Percentiles rank a stretch among this genome's conserved stretches.
These are phyloP conservation scores for Plebejus argus DNA, from an alignment of 2,888 invertebrate genomes.

Conservation along the genomic window DNA sequence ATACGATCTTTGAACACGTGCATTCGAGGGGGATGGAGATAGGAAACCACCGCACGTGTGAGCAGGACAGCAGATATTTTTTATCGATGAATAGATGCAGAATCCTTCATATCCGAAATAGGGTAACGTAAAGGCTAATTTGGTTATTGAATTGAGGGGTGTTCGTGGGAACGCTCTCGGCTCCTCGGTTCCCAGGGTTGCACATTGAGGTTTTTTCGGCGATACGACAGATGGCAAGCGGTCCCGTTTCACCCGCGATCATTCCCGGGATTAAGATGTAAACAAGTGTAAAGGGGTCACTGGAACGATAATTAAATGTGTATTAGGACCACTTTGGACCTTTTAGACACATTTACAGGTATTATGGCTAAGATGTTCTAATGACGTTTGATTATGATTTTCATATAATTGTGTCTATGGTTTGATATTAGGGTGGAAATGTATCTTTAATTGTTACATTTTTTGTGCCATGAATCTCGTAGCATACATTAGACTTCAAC, in stretches of 20 bases:
- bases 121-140: slow-evolving; percentile 82
- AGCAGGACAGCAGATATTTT: slow-evolving; percentile 68
- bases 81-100: slow-evolving; percentile 79
- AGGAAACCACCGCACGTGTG: slow-evolving; percentile 48
- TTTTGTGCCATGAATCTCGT: neutral
- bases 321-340: slow-evolving; percentile 74
- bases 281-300: slow-evolving; percentile 81
- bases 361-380: slow-evolving; percentile 56
- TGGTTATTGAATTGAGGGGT: slow-evolving; percentile 82
- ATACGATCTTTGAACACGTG: slow-evolving; percentile 79
- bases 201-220: slow-evolving; percentile 78
- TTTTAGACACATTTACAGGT: slow-evolving; percentile 53
- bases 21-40: slow-evolving; percentile 77
- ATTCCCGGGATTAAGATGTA: slow-evolving; percentile 73
- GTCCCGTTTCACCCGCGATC: slow-evolving; percentile 74
- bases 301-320: slow-evolving; percentile 78
- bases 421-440: neutral
- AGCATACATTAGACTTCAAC: slow-evolving; percentile 6
- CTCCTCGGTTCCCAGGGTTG: slow-evolving; percentile 84
- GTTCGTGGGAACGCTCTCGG: slow-evolving; percentile 85
- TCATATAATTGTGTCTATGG: neutral
- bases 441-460: neutral
- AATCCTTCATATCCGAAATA: slow-evolving; percentile 80
- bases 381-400: neutral
- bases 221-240: slow-evolving; percentile 79